Conservation (phyloP, 2,888 invertebrate genomes). For the Drosophila histrio region DNA sequence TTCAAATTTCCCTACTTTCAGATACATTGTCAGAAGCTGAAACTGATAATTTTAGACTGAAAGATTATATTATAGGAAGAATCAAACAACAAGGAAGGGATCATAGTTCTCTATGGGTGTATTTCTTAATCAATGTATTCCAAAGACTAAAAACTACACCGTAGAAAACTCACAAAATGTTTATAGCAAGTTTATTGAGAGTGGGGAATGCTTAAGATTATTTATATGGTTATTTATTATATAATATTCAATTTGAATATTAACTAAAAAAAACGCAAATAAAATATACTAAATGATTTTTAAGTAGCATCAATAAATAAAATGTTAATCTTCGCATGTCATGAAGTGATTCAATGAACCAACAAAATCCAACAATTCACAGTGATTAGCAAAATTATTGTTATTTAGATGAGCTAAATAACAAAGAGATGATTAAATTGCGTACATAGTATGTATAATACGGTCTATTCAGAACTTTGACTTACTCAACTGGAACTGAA, state of each 20-base stretch:
- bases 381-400: slow-evolving; percentile 10
- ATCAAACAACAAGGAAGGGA: too few species aligned
- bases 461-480: slow-evolving; percentile 10
- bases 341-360: slow-evolving; percentile 11
- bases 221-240: background rate
- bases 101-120: too few species aligned
- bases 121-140: too few species aligned
- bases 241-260: background rate
- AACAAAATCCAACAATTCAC: slow-evolving; percentile 12
- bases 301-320: slow-evolving; percentile 15
- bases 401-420: background rate
- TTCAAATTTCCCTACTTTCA: background rate
- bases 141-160: too few species aligned
- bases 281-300: slow-evolving; percentile 1
- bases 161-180: too few species aligned
- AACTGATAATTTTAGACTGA: background rate
- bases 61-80: too few species aligned
- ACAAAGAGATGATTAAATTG: slow-evolving; percentile 4
- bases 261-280: background rate
- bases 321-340: slow-evolving; percentile 18
- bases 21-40: background rate
- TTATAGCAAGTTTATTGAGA: background rate
- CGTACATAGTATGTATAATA: background rate
- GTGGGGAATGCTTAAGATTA: too few species aligned
- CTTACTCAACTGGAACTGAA: slow-evolving; percentile 33